phyloP scores from a whole-genome alignment of 2,113 vertebrate genomes.

The Actenoides lindsayi region DNA sequence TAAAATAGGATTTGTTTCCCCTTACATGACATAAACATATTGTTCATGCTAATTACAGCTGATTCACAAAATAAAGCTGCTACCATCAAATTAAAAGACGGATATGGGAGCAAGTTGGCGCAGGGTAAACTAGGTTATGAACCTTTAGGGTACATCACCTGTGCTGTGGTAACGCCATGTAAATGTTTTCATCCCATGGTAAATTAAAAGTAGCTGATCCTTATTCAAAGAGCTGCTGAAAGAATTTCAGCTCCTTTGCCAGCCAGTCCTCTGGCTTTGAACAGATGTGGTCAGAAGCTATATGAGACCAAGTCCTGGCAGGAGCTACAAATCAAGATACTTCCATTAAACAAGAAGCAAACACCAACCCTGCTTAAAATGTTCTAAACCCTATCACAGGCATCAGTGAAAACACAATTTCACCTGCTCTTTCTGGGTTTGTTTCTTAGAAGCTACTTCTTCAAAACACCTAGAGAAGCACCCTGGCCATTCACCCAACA shows the following conservation, averaged over 20 bases:
- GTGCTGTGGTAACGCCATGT: not conserved
- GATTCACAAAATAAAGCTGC: slow-evolving; percentile 8
- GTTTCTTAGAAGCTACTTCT: not conserved
- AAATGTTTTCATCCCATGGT: slow-evolving; percentile 1
- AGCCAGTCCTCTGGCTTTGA: slow-evolving; percentile 3
- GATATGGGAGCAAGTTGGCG: not conserved
- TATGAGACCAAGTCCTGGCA: not conserved
- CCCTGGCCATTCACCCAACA: not conserved
- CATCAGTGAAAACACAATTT: not conserved
- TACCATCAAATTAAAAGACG: not conserved
- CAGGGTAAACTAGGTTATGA: not conserved
- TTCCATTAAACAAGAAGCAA: not conserved
- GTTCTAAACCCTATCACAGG: not conserved
- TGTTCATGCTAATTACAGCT: not conserved
- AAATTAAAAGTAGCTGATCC: slow-evolving; percentile 46
- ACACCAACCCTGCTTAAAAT: not conserved
- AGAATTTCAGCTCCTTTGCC: slow-evolving; percentile 38
- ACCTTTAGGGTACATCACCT: slow-evolving; percentile 44
- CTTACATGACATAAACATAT: not conserved
- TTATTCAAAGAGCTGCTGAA: slow-evolving; percentile 45
- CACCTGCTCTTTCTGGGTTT: not conserved
- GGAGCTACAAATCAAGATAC: not conserved
- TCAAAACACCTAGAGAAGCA: not conserved
- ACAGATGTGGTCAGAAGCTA: slow-evolving; percentile 29
- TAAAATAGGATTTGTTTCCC: slow-evolving; percentile 11